Evolutionary conservation across 1,140 invertebrate species (phyloP).

Genomic region (Heliconius congener): DNA sequence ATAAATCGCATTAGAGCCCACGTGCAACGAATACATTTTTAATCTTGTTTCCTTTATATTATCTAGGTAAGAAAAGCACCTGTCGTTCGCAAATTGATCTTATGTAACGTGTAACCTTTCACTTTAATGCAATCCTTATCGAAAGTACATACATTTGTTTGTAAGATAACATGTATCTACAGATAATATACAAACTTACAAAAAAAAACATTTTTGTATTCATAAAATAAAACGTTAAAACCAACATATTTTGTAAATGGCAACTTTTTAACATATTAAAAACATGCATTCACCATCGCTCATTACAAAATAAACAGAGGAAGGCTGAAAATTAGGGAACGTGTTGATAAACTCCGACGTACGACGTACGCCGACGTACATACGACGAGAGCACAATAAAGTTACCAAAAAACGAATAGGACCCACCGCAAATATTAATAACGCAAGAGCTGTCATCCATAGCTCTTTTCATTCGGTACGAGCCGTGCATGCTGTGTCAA

Average conservation of each 20-base stretch:
- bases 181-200: constrained; percentile 14
- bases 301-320: constrained; percentile 11
- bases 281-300: not conserved
- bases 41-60: constrained; percentile 79
- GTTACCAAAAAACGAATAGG: constrained; percentile 64
- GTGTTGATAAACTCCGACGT: constrained; percentile 41
- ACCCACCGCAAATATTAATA: constrained; percentile 63
- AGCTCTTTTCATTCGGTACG: constrained; percentile 73
- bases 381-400: constrained; percentile 38
- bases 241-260: not conserved
- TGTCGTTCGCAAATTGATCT: constrained; percentile 43
- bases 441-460: constrained; percentile 64
- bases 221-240: constrained; percentile 8
- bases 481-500: constrained; percentile 76
- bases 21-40: constrained; percentile 79
- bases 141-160: not conserved
- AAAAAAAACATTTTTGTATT: too few relatives aligned
- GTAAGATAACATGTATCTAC: constrained; percentile 48
- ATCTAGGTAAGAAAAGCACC: constrained; percentile 65
- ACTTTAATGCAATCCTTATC: not conserved
- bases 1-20: constrained; percentile 79
- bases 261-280: constrained; percentile 2
- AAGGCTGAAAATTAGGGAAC: constrained; percentile 32
- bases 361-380: not conserved
- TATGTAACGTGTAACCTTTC: not conserved